Evolutionary conservation across 2,113 vertebrate species (phyloP), one percentile per base, ranked within the genome.

Genomic region (Gallinago undulata): DNA sequence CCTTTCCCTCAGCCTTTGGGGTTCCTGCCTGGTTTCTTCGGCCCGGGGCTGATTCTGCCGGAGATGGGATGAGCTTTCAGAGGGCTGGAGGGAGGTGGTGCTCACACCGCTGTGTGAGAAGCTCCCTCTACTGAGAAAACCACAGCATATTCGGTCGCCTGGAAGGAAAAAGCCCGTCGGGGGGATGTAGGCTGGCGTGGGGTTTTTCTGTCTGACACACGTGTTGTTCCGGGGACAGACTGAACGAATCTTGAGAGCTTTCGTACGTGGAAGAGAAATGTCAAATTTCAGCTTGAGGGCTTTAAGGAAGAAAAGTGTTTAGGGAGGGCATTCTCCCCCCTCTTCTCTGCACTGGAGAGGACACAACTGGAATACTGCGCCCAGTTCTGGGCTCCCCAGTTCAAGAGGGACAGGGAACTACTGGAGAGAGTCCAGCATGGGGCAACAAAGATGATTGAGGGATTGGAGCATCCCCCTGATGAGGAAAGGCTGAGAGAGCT

Each of bases 91-190:
- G 35, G 68, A 70, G 7, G 64, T 16, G 80, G 24, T 53, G 91
- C 28, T 93, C 85, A 5, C 57, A 84, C 14, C 37, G 83, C 33
- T 72, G 75, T 5, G 96, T 37, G 80, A 93, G 93, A 96, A 97
- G 95, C 96, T 97, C 95, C 96, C 96, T 96, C 96, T 97, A 10
- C 94, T 85, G 96, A 93, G 89, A 69, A 95, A 95, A 68, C 8
- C 51, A 13, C 63, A 85, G 59, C 14, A 82, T 19, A 9, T 35
- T 51, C 5, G 0, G 39, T 19, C 0, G 0, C 28, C 82, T 48
- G 2, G 76, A 53, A 59, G 66, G 48, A 47, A 56, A 75, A 67
- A 91, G 11, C 66, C 51, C 2, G 5, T 1, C 21, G 25, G n/a
- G 28, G n/a, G 63, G n/a, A 11, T 0, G 0, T 4, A 4, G 64